Conservation (phyloP, 2,113 vertebrate genomes). For the Boulengeromyrus knoepffleri region DNA sequence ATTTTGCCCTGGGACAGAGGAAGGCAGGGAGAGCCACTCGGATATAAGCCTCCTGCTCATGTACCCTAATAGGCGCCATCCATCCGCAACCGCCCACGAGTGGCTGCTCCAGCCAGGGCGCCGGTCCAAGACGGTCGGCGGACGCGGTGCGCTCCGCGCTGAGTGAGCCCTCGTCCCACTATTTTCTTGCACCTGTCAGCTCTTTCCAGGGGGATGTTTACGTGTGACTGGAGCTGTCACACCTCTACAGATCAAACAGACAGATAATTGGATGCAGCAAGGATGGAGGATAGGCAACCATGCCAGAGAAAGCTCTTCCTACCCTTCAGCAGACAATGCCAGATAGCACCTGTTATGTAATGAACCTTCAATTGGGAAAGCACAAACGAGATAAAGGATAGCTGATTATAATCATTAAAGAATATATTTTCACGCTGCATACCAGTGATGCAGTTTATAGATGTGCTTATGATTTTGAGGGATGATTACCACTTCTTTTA, state of each 20-base stretch:
- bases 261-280: conserved; percentile 2
- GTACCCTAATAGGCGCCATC: background rate
- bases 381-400: background rate
- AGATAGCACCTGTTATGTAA: background rate
- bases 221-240: conserved; percentile 12
- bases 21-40: background rate
- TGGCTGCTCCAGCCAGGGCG: background rate
- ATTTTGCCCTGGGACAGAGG: background rate
- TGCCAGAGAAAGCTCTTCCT: background rate
- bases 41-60: background rate
- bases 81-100: background rate
- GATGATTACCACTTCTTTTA: background rate
- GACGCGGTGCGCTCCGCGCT: background rate
- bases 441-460: background rate
- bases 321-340: background rate
- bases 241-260: background rate
- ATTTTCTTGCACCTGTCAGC: background rate
- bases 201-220: background rate
- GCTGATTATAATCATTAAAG: background rate
- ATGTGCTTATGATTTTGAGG: background rate
- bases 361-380: background rate
- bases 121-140: background rate
- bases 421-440: background rate
- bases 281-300: background rate
- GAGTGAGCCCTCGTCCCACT: background rate